Base-by-base conservation (phyloP, 2,797 vertebrate species). In the Selene dorsalis region DNA sequence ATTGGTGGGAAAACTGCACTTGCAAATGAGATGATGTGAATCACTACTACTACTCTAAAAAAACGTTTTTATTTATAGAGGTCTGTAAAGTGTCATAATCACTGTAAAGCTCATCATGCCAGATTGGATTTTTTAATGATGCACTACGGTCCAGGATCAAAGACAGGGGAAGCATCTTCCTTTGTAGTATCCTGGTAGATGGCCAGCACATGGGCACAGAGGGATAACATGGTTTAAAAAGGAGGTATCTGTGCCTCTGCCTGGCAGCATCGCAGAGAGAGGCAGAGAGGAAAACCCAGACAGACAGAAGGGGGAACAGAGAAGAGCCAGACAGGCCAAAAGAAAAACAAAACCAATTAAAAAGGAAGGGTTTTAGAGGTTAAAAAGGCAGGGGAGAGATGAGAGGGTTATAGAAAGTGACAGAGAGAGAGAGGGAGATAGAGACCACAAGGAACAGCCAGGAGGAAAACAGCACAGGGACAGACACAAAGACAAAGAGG, bases 331-430 rank as follows among this genome's bases (percentile, higher is more conserved):
- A 82, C 62, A 58, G 70, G 22, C 45, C 6, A 55, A 69, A 76
- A 77, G 43, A 86, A 83, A 85, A 80, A 86, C 77, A 73, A 80
- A 77, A 65, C 58, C 87, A 89, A 88, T 87, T 87, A 84, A 77
- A 80, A 75, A 57, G 24, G 39, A 80, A 74, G 59, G 57, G 76
- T 41, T 77, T 67, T 43, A 53, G n/a, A 84, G 71, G 65, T 28
- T 64, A 58, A 63, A 73, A 64, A 52, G 28, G 47, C 13, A 28
- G 56, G 50, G 20, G 4, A 72, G 53, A 67, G 75, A 82, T 35
- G 67, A 72, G 82, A 74, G 14, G 70, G 53, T 69, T 73, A 84
- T 65, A 69, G 72, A 73, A 69, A 60, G 45, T 64, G 85, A 85
- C 62, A 80, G 67, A 68, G 57, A 67, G 43, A 48, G n/a, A 26